phyloP scores from a whole-genome alignment of 2,888 invertebrate species.

The Cancer borealis region DNA sequence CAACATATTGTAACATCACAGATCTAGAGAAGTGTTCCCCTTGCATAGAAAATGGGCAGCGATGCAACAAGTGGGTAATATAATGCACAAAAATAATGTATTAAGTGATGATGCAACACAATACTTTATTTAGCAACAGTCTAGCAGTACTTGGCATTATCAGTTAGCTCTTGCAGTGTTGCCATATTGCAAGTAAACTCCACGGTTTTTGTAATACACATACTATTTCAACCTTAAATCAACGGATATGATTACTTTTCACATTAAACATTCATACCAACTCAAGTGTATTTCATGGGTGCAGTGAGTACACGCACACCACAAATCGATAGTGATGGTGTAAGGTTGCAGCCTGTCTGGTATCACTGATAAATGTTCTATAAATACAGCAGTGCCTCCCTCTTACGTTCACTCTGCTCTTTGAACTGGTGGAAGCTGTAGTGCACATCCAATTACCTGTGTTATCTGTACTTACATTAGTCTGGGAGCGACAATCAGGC shows the following conservation, averaged over 20 bases:
- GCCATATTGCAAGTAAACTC: neutral
- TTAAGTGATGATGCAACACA: neutral
- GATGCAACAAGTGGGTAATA: neutral
- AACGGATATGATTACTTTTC: neutral
- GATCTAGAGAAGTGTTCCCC: neutral
- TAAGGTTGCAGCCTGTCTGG: neutral
- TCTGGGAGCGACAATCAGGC: neutral
- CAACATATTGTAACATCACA: neutral
- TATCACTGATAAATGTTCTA: neutral
- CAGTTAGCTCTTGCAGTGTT: neutral
- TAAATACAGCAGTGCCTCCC: neutral
- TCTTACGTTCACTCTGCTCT: neutral
- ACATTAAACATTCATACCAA: neutral
- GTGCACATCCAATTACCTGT: neutral
- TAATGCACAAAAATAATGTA: neutral
- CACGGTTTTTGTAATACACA: neutral
- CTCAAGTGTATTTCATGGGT: neutral
- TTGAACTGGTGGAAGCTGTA: too few relatives aligned
- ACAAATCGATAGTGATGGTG: neutral
- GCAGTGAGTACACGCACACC: neutral
- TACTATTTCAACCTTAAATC: neutral
- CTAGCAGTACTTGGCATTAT: constrained; percentile 21
- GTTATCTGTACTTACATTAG: neutral
- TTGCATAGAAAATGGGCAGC: neutral
- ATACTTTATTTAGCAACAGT: neutral